phyloP scores from a whole-genome alignment of 2,797 vertebrate species.

The Leuciscus waleckii region DNA sequence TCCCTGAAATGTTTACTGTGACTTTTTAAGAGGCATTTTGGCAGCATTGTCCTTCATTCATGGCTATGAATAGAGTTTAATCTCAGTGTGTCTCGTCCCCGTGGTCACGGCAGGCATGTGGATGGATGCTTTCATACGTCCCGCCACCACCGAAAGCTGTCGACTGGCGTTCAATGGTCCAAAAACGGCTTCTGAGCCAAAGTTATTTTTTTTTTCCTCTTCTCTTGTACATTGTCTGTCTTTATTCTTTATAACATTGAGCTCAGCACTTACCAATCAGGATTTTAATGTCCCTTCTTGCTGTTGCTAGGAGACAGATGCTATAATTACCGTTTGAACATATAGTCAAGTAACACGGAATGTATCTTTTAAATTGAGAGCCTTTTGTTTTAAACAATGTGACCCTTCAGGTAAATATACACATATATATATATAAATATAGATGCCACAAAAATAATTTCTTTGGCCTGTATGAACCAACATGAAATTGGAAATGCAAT shows the following conservation, averaged over 20 bases:
- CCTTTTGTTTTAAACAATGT: constrained; percentile 63
- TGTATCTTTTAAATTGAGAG: constrained; percentile 69
- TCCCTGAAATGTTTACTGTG: constrained; percentile 74
- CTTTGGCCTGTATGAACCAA: background rate
- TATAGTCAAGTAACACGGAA: constrained; percentile 70
- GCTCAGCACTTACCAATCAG: constrained; percentile 71
- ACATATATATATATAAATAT: background rate
- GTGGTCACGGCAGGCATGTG: constrained; percentile 79
- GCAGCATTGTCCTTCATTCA: constrained; percentile 78
- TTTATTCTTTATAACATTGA: constrained; percentile 72
- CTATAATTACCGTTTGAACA: constrained; percentile 76
- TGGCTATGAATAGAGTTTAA: constrained; percentile 80
- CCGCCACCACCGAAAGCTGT: constrained; percentile 75
- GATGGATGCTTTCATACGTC: constrained; percentile 79
- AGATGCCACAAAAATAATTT: background rate
- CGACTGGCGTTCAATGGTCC: constrained; percentile 72
- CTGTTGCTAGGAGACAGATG: constrained; percentile 84
- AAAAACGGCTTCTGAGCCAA: constrained; percentile 53
- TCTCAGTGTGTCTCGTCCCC: constrained; percentile 72
- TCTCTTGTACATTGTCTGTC: constrained; percentile 27
- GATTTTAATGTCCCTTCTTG: constrained; percentile 77
- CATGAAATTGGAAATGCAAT: background rate
- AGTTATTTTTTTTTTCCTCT: constrained; percentile 18
- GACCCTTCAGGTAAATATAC: constrained; percentile 21
- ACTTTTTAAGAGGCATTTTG: constrained; percentile 70